These are phyloP conservation scores for Halcyon senegalensis DNA, from an alignment of 2,113 vertebrate genomes.

Conservation along the genomic window DNA sequence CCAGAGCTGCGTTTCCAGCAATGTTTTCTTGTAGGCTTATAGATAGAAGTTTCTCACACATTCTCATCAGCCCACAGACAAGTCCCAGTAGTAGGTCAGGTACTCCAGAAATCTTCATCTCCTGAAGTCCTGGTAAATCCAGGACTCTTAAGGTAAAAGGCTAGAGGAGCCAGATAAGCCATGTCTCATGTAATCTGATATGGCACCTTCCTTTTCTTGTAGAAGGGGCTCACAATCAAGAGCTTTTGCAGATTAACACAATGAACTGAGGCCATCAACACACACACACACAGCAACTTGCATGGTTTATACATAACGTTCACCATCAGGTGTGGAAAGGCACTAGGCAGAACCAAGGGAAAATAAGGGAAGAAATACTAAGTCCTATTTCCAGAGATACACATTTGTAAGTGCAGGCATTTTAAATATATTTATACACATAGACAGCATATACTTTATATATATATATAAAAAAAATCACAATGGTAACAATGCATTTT, in stretches of 20 bases:
- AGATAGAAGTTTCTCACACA: neutral
- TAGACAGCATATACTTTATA: neutral
- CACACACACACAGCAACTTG: neutral
- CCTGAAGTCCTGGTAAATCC: slow-evolving; percentile 8
- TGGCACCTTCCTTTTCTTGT: neutral
- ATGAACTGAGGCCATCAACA: neutral
- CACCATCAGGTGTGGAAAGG: neutral
- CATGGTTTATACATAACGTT: neutral
- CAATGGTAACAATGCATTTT: neutral
- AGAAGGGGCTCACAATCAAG: neutral
- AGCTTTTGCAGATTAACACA: slow-evolving; percentile 29
- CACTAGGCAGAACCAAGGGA: neutral
- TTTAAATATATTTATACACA: neutral
- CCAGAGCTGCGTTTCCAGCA: neutral
- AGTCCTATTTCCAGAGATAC: neutral
- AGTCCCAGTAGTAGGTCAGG: neutral
- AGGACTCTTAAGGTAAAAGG: slow-evolving; percentile 41
- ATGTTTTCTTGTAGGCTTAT: neutral
- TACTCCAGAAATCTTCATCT: neutral
- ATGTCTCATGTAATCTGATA: slow-evolving; percentile 26
- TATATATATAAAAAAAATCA: neutral
- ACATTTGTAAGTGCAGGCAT: neutral
- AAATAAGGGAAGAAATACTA: neutral
- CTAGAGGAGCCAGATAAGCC: slow-evolving; percentile 9
- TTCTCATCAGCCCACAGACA: neutral